phyloP scores from a whole-genome alignment of 2,888 invertebrate species.

The Frankliniella intonsa region DNA sequence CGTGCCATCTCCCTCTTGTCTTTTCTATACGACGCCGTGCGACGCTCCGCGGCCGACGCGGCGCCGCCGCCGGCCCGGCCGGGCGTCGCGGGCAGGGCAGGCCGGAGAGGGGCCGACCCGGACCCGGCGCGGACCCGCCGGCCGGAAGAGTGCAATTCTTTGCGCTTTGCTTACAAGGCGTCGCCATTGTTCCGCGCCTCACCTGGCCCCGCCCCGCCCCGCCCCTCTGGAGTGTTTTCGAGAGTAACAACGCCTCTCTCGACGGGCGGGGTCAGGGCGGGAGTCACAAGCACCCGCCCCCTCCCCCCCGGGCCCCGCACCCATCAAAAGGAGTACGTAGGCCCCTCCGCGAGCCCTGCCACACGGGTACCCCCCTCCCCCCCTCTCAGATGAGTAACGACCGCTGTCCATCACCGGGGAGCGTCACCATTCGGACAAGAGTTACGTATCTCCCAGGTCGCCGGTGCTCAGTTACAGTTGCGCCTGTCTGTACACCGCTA shows the following conservation, averaged over 20 bases:
- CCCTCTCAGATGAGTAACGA: background rate
- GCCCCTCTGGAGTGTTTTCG: too few species aligned
- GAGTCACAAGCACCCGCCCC: too few species aligned
- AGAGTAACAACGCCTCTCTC: too few species aligned
- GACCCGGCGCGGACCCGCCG: background rate
- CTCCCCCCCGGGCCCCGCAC: too few species aligned
- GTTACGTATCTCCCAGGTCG: too few species aligned
- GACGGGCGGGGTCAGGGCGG: too few species aligned
- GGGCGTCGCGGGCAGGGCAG: background rate
- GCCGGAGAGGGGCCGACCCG: background rate
- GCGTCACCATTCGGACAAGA: background rate
- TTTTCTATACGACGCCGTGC: too few species aligned
- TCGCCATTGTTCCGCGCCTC: background rate
- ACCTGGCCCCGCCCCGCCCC: too few species aligned
- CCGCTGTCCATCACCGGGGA: background rate
- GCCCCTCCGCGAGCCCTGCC: too few species aligned
- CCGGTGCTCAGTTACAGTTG: background rate
- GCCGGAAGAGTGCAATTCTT: conserved; percentile 23
- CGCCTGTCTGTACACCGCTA: background rate
- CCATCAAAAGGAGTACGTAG: too few species aligned
- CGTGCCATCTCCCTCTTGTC: too few species aligned
- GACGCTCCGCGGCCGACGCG: background rate
- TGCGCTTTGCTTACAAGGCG: background rate
- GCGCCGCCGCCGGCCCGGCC: background rate
- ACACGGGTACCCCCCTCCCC: background rate